Base-by-base conservation (phyloP, 1,140 invertebrate species). In the Anastrepha ludens region DNA sequence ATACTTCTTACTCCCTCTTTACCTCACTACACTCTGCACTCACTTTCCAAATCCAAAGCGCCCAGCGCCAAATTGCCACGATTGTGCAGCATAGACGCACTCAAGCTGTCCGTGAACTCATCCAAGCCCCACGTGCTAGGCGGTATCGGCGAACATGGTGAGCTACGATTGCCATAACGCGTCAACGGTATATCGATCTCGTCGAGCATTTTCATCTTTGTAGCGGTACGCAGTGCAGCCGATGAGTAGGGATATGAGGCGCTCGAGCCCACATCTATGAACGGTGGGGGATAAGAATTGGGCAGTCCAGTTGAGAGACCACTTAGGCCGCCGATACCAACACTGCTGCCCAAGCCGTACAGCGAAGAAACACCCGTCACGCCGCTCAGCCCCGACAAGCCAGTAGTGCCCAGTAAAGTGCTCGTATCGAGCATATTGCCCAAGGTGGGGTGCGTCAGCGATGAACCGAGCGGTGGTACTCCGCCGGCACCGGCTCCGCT, bases 131-230 rank as follows among this genome's bases (percentile, higher is more conserved):
- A 91, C 89, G 94, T 94, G 94, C 94, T 88, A 90, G 92, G 87
- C 93, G 94, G 91, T 91, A 94, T 92, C 94, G 95, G 87, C 93
- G 95, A 89, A 94, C 96, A 95, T 20, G 95, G 95, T 62, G 95
- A 96, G 8, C 95, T 95, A 89, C 95, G 94, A 89, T 95, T 94
- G 65, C 93, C 94, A 90, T 94, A 95, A 91, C 95, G 94, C 88
- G 94, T 92, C 89, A 95, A 90, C 44, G 95, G 95, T 86, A 96
- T 93, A 90, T 96, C 95, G 89, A 96, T 95, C 91, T 96, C 95
- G 89, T 96, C 95, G 90, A 96, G 94, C 87, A 95, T 95, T 92
- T 96, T 96, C 91, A 96, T 92, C 91, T 96, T 96, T 89, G 91
- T 91, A 15, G 91, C 91, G 55, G 94, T 94, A 20, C 95, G 92